Evolutionary conservation across 2,888 invertebrate species (phyloP).

Genomic region (Patella pellucida): DNA sequence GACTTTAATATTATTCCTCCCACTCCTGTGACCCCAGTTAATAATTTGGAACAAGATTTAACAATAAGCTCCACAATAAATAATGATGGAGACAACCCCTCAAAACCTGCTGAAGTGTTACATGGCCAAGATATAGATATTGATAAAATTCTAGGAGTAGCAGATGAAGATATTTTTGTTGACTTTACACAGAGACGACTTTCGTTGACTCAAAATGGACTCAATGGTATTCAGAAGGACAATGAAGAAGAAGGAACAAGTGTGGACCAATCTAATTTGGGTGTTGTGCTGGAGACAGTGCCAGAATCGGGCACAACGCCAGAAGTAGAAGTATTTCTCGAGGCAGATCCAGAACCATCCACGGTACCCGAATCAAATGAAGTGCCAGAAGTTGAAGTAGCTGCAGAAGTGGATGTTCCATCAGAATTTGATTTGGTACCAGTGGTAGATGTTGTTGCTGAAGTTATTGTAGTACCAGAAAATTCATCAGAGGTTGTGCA

Average conservation of each 20-base stretch:
- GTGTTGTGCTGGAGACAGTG: not conserved
- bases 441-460: too few species aligned
- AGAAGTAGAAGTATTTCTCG: too few species aligned
- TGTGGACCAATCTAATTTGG: not conserved
- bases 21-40: not conserved
- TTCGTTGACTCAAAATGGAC: not conserved
- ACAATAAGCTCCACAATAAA: not conserved
- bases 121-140: not conserved
- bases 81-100: not conserved
- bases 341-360: too few species aligned
- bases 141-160: not conserved
- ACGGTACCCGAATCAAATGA: too few species aligned
- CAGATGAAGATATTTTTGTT: not conserved
- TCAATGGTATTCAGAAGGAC: not conserved
- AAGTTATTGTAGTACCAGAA: too few species aligned
- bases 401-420: too few species aligned
- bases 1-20: slow-evolving; percentile 3
- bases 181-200: not conserved
- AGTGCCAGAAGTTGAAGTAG: too few species aligned
- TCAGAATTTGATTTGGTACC: too few species aligned
- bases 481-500: too few species aligned
- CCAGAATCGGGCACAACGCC: not conserved
- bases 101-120: not conserved
- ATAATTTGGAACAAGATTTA: not conserved
- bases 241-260: not conserved